Conservation (phyloP, 2,797 vertebrate species). For the Artibeus lituratus region DNA sequence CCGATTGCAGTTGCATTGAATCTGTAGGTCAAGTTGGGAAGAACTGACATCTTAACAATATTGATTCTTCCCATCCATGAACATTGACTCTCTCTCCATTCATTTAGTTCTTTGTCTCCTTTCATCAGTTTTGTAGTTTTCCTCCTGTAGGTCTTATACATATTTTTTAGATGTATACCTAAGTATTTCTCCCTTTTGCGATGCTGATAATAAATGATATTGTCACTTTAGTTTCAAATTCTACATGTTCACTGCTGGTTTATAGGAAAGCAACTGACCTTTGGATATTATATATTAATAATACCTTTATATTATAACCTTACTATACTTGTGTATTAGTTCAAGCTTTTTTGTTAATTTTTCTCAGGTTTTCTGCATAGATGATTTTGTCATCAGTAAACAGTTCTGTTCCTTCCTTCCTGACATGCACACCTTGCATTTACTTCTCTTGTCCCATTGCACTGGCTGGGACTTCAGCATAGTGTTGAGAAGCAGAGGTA, state of each 20-base stretch:
- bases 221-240: neutral
- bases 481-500: too few species aligned
- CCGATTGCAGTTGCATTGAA: neutral
- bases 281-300: neutral
- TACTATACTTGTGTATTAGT: too few species aligned
- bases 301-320: fast-evolving
- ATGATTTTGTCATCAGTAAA: neutral
- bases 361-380: neutral
- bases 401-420: neutral
- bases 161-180: neutral
- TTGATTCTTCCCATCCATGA: neutral
- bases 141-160: neutral
- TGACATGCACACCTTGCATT: neutral
- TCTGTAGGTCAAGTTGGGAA: neutral
- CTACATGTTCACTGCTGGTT: neutral
- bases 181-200: neutral
- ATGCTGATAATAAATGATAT: neutral
- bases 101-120: neutral
- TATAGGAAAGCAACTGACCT: neutral
- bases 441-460: neutral
- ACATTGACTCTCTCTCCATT: neutral
- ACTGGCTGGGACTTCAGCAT: fast-evolving
- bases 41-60: too few species aligned
- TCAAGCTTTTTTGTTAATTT: neutral
- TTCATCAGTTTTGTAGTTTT: neutral